Percentiles rank a stretch among this genome's conserved stretches.
These are phyloP conservation scores for Eupleurogrammus muticus DNA, from an alignment of 2,797 vertebrate species.

Conservation along the genomic window DNA sequence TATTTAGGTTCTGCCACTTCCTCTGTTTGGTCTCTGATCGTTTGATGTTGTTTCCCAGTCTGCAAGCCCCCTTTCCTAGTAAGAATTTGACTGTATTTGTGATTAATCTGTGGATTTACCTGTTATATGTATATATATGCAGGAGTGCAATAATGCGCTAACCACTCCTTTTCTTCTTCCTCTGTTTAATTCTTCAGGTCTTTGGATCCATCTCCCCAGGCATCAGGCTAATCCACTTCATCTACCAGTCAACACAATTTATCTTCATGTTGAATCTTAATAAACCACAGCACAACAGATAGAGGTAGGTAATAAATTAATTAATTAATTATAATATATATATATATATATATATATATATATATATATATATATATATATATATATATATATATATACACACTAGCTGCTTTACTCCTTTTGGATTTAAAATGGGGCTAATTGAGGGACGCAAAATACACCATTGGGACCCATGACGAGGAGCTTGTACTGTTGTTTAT, in stretches of 20 bases:
- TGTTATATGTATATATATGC: too few relatives aligned
- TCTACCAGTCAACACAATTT: conserved; percentile 38
- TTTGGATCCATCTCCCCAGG: conserved; percentile 35
- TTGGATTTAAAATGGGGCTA: conserved; percentile 6
- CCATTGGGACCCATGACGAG: conserved; percentile 33
- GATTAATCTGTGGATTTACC: too few relatives aligned
- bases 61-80: too few relatives aligned
- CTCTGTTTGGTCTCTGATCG: too few relatives aligned
- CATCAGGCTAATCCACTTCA: conserved; percentile 26
- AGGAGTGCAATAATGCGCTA: conserved; percentile 1
- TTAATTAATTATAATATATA: too few relatives aligned
- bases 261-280: conserved; percentile 78
- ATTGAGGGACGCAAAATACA: conserved; percentile 20
- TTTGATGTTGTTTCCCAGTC: too few relatives aligned
- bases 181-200: conserved; percentile 53
- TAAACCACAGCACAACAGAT: conserved; percentile 66
- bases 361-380: too few relatives aligned
- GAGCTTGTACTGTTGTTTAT: conserved; percentile 22
- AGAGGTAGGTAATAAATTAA: conserved; percentile 79
- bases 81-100: too few relatives aligned
- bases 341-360: too few relatives aligned
- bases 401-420: not conserved
- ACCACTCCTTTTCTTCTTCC: conserved; percentile 12
- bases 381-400: not conserved
- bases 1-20: too few relatives aligned